Conservation (phyloP, 1,140 invertebrate genomes). For the Psilanteris sp. region DNA sequence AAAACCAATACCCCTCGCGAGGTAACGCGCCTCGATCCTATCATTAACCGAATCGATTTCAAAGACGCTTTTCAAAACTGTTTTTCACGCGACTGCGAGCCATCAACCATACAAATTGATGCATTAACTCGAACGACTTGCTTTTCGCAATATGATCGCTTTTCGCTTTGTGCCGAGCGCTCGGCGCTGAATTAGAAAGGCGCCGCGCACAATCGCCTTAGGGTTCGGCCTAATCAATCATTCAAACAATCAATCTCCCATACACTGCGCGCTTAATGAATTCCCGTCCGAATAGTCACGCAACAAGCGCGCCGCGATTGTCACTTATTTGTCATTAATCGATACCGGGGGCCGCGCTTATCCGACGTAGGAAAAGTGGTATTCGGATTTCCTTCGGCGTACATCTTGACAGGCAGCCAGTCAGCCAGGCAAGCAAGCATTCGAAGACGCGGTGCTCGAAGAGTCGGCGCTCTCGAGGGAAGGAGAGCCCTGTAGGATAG, state of each 20-base stretch:
- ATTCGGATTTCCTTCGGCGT: conserved; percentile 67
- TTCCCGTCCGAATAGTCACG: conserved; percentile 36
- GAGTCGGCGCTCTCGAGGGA: conserved; percentile 63
- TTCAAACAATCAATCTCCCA: conserved; percentile 56
- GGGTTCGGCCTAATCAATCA: conserved; percentile 50
- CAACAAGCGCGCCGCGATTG: conserved; percentile 35
- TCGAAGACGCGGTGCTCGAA: conserved; percentile 66
- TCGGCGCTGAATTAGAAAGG: conserved; percentile 32
- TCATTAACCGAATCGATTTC: no score
- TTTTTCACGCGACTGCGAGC: conserved; percentile 1
- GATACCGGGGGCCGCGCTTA: conserved; percentile 69
- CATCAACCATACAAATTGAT: conserved; percentile 35
- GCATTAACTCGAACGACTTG: conserved; percentile 30
- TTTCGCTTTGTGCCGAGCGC: conserved; percentile 12
- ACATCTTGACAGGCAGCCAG: conserved; percentile 72
- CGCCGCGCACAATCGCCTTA: conserved; percentile 44
- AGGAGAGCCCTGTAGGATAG: conserved; percentile 67
- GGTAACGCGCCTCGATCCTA: no score
- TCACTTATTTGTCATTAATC: conserved; percentile 71
- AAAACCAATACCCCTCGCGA: no score
- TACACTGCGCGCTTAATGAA: conserved; percentile 35
- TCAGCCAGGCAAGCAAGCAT: conserved; percentile 55
- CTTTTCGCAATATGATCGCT: conserved; percentile 28
- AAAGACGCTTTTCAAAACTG: no score
- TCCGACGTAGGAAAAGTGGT: conserved; percentile 62